Evolutionary conservation across 2,888 invertebrate species (phyloP).

Genomic region (Eristalis intricaria): DNA sequence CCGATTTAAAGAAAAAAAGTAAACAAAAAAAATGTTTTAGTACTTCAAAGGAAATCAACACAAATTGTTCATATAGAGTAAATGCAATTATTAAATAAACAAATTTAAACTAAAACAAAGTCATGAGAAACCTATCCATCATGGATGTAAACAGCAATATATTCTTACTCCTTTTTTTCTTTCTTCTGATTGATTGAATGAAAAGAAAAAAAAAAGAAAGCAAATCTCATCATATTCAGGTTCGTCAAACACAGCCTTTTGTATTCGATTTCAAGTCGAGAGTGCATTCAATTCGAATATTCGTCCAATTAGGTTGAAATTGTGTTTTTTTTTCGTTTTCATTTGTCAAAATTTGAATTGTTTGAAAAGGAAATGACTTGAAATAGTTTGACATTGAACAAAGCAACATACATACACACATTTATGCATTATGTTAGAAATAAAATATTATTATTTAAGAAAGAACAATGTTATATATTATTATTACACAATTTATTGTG

Average conservation of each 20-base stretch:
- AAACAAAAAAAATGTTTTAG: slow-evolving; percentile 33
- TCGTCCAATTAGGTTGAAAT: slow-evolving; percentile 27
- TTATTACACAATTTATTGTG: slow-evolving; percentile 68
- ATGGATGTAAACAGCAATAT: slow-evolving; percentile 37
- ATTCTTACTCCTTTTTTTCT: slow-evolving; percentile 7
- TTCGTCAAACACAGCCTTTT: slow-evolving; percentile 43
- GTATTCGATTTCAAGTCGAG: slow-evolving; percentile 47
- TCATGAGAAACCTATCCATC: slow-evolving; percentile 42
- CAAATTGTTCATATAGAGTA: slow-evolving; percentile 61
- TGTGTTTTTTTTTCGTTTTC: neutral
- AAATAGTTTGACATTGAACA: slow-evolving; percentile 23
- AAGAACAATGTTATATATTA: slow-evolving; percentile 59
- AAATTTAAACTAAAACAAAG: slow-evolving; percentile 26
- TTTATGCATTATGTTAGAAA: slow-evolving; percentile 43
- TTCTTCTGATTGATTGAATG: neutral
- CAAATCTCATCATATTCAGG: slow-evolving; percentile 10
- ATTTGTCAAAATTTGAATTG: neutral
- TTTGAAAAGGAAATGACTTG: neutral
- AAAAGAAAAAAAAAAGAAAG: slow-evolving; percentile 12
- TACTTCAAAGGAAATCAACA: slow-evolving; percentile 40
- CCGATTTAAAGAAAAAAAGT: slow-evolving; percentile 55
- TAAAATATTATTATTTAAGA: slow-evolving; percentile 59
- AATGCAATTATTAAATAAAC: slow-evolving; percentile 37
- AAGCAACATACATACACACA: neutral
- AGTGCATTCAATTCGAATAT: slow-evolving; percentile 12